Conservation (phyloP, 1,140 invertebrate species). For the Scaptomyza montana region DNA sequence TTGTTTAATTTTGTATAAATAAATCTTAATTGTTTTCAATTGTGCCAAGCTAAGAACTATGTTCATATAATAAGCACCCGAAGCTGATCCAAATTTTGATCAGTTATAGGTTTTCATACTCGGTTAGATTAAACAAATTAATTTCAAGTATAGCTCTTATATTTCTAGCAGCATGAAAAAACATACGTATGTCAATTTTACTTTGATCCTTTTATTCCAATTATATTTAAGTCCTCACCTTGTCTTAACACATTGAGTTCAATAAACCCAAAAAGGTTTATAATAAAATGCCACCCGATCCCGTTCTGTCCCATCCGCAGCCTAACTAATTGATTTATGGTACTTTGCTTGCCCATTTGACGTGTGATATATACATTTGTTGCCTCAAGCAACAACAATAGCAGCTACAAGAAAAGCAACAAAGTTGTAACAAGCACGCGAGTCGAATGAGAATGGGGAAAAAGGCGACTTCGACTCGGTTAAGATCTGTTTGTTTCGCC, state of each 20-base stretch:
- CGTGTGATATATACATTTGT: slow-evolving; percentile 46
- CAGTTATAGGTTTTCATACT: too few relatives aligned
- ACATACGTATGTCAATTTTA: too few relatives aligned
- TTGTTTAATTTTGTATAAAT: too few relatives aligned
- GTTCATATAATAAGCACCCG: too few relatives aligned
- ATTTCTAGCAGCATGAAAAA: too few relatives aligned
- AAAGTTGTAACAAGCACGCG: slow-evolving; percentile 45
- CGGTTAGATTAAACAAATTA: too few relatives aligned
- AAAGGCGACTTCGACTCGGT: slow-evolving; percentile 31
- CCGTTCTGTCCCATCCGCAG: background rate
- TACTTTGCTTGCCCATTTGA: slow-evolving; percentile 41
- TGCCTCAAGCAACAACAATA: slow-evolving; percentile 34
- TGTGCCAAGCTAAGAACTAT: too few relatives aligned
- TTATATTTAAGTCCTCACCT: background rate
- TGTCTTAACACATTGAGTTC: slow-evolving; percentile 13
- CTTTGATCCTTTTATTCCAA: background rate
- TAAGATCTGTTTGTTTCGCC: slow-evolving; percentile 26
- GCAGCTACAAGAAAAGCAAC: slow-evolving; percentile 20
- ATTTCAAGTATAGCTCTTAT: too few relatives aligned
- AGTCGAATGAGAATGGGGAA: slow-evolving; percentile 55
- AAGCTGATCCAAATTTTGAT: too few relatives aligned
- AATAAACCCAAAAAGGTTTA: slow-evolving; percentile 23
- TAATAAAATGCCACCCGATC: slow-evolving; percentile 24
- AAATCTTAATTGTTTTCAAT: too few relatives aligned
- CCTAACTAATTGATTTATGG: slow-evolving; percentile 73